These are phyloP conservation scores for Glyphotaelius pellucidus DNA, from an alignment of 2,888 invertebrate genomes.

Conservation along the genomic window DNA sequence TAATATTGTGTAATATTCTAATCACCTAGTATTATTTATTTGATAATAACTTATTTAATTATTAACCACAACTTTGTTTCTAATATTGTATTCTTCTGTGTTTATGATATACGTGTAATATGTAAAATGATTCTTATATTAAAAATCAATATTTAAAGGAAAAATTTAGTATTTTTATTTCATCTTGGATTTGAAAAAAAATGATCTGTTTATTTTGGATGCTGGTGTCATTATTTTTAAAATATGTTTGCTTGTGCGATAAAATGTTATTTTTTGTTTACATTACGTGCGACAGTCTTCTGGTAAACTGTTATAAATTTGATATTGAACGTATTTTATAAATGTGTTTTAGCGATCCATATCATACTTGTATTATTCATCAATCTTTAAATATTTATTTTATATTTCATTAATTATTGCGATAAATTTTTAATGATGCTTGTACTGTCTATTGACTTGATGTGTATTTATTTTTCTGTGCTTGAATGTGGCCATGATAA, in stretches of 20 bases:
- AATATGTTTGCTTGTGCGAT: neutral
- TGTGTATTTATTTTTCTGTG: neutral
- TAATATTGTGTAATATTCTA: too few species aligned
- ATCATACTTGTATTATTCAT: neutral
- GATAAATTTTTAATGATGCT: neutral
- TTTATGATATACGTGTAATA: neutral
- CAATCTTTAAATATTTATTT: neutral
- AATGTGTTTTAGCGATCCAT: neutral
- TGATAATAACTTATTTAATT: neutral
- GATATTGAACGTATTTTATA: neutral
- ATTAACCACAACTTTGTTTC: neutral
- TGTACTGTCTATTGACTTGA: neutral
- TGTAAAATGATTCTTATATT: neutral
- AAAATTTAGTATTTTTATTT: neutral
- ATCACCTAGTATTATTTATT: neutral
- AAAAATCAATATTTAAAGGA: conserved; percentile 2
- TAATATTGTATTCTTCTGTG: neutral
- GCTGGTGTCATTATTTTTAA: neutral
- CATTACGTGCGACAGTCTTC: neutral
- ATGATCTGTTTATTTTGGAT: neutral
- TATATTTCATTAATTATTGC: neutral
- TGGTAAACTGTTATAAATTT: neutral
- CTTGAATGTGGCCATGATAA: neutral
- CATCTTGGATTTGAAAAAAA: neutral
- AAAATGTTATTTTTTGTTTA: neutral